Base-by-base conservation (phyloP, 2,113 vertebrate genomes). In the Sisor rabdophorus region DNA sequence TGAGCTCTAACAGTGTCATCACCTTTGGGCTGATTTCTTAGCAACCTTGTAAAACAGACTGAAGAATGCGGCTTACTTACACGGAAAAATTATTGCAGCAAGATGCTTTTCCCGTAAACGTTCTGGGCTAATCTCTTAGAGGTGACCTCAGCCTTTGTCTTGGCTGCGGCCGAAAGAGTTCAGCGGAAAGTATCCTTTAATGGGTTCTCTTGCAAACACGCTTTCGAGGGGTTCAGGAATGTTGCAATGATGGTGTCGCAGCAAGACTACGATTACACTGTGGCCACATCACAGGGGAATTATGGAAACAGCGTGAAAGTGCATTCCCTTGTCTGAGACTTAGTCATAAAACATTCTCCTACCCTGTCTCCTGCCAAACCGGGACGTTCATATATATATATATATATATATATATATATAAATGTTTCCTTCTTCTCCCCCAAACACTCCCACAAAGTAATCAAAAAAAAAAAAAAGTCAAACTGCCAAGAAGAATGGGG, bases 361-460 rank as follows among this genome's bases (percentile, higher is more conserved):
- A 84, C 85, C 68, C 59, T 60, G 84, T 85, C 85, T 82, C 79
- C 72, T 19, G 59, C 77, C 81, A 86, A 87, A 86, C 80, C 48
- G 9, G 77, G 80, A 84, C 79, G 79, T 85, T 85, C 80, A 85
- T 87, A 84, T 84, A 72, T 80, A 84, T 69, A 83, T 10, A 44
- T 36, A 36, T 36, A 3, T n/a, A 85, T 87, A 84, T 84, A 72
- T 80, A 83, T 69, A 83, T 44, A 44, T 44, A 44, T 44, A 8
- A 86, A 87, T 80, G 79, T 83, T 83, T 84, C 84, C 85, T 40
- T 82, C 78, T 79, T 82, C n/a, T 75, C 80, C 84, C 77, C 75
- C 76, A 80, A 81, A 77, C 79, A 72, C 65, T 79, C 67, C 71
- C 32, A n/a, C 71, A 69, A 56, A 71, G 76, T 70, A 48, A 54